phyloP scores from a whole-genome alignment of 2,113 vertebrate genomes.

The Oxyura jamaicensis region DNA sequence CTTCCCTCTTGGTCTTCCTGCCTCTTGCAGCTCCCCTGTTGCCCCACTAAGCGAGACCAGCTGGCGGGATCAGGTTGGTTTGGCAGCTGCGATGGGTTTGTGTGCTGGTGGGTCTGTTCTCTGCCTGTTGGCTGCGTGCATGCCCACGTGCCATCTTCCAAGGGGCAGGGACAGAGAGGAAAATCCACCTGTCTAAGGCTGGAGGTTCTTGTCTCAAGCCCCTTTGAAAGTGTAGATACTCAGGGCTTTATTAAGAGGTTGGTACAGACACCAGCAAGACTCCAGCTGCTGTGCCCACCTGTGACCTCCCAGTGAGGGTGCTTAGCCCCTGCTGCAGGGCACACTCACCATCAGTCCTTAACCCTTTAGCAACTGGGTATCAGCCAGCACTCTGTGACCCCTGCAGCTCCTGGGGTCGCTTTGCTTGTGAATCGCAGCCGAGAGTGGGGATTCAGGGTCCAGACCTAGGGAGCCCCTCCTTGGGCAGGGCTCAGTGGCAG shows the following conservation, averaged over 20 bases:
- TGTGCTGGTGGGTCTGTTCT: background rate
- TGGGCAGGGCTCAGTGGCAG: background rate
- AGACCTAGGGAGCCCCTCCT: background rate
- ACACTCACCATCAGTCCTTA: background rate
- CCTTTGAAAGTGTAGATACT: background rate
- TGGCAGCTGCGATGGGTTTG: background rate
- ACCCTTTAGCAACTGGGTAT: background rate
- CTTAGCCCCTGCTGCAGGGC: background rate
- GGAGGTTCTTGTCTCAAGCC: background rate
- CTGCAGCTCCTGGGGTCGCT: background rate
- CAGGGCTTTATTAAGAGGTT: background rate
- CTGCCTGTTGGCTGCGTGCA: accelerated
- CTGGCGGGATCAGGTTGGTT: background rate
- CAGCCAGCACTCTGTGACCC: too few species aligned
- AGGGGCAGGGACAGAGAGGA: background rate
- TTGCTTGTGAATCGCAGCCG: background rate
- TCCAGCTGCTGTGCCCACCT: background rate
- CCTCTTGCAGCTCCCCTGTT: background rate
- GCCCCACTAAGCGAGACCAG: conserved; percentile 28
- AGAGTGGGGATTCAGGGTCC: background rate
- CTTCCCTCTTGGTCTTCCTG: conserved; percentile 49
- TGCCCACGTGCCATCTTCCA: background rate
- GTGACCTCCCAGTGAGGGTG: background rate
- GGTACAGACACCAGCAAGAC: background rate
- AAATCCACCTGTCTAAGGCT: accelerated